A percentile compares a stretch with the other conserved stretches of the same genome.
Conservation (phyloP, 2,113 vertebrate species). For the Psettodes erumei region DNA sequence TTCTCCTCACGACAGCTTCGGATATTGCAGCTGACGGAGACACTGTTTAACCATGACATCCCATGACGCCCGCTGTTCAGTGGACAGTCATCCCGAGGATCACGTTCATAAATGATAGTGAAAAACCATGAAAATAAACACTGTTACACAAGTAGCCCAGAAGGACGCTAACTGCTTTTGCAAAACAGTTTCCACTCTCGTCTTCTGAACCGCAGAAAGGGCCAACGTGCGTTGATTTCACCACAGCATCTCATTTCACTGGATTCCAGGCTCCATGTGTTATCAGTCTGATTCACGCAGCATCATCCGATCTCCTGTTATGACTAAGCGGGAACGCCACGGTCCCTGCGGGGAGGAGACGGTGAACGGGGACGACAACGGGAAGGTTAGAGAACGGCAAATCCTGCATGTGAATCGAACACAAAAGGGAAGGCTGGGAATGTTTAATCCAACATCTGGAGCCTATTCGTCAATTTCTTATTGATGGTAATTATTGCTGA, state of each 20-base stretch:
- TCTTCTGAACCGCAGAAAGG: not conserved
- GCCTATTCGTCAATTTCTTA: constrained; percentile 67
- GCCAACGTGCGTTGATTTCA: constrained; percentile 22
- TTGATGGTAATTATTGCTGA: constrained; percentile 68
- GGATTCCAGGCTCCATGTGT: constrained; percentile 29
- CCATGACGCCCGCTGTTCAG: constrained; percentile 1
- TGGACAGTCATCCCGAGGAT: not conserved
- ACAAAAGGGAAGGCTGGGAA: constrained; percentile 41
- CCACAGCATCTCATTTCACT: constrained; percentile 1
- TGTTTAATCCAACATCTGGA: constrained; percentile 74
- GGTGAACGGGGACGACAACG: constrained; percentile 32
- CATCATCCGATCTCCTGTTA: constrained; percentile 43
- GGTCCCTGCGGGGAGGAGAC: constrained; percentile 27
- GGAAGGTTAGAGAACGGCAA: constrained; percentile 46
- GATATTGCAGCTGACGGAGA: constrained; percentile 1
- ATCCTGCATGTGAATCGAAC: constrained; percentile 52
- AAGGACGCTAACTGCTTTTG: not conserved
- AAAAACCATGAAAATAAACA: constrained; percentile 2
- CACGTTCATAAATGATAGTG: not conserved
- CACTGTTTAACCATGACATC: not conserved
- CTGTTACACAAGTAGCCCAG: not conserved
- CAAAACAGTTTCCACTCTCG: not conserved
- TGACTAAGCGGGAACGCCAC: constrained; percentile 41
- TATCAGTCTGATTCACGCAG: constrained; percentile 16
- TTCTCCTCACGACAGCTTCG: constrained; percentile 23